These are phyloP conservation scores for Desmodus rotundus DNA, from an alignment of 2,113 vertebrate species.

Conservation along the genomic window DNA sequence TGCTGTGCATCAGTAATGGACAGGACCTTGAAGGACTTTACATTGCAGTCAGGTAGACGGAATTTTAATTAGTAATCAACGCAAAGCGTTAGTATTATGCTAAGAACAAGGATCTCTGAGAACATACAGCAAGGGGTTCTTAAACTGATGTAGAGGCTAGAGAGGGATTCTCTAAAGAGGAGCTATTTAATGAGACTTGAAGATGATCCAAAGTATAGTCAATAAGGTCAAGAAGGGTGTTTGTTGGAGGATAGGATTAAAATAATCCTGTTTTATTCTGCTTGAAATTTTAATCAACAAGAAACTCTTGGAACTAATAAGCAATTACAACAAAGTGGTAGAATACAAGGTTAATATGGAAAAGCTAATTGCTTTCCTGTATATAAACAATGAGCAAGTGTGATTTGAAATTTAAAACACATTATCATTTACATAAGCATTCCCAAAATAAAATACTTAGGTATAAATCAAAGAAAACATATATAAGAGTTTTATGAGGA, in stretches of 20 bases:
- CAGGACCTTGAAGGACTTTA: not conserved
- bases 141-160: not conserved
- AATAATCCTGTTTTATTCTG: not conserved
- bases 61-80: not conserved
- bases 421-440: not conserved
- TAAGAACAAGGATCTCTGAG: not conserved
- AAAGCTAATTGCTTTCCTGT: not conserved
- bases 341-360: not conserved
- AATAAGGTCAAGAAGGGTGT: not conserved
- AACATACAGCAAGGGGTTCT: not conserved
- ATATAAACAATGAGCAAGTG: not conserved
- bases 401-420: not conserved
- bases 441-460: not conserved
- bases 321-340: not conserved
- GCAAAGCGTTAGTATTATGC: not conserved
- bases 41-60: not conserved
- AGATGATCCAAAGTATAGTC: not conserved
- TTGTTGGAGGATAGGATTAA: not conserved
- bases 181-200: not conserved
- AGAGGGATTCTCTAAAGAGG: not conserved
- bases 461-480: not conserved
- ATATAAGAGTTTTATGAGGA: not conserved
- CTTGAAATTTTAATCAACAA: not conserved
- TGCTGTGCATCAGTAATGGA: not conserved
- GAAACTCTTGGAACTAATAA: not conserved